Conservation (phyloP, 2,888 invertebrate genomes). For the Caenorhabditis sp. region DNA sequence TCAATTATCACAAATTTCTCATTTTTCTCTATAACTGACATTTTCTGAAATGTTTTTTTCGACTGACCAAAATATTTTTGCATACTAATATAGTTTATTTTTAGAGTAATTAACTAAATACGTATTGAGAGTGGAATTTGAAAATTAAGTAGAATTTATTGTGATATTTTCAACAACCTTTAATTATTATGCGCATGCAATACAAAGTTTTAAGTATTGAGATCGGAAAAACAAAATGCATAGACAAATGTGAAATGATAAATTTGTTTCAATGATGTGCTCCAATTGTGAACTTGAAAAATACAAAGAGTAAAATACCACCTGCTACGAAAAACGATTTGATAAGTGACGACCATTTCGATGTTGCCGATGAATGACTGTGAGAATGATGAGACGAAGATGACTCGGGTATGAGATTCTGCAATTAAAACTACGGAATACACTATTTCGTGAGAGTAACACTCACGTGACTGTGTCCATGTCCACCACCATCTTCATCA, state of each 20-base stretch:
- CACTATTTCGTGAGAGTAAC: no score
- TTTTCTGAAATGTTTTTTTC: no score
- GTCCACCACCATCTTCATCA: constrained; percentile 23
- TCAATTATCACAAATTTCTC: constrained; percentile 40
- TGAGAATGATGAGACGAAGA: constrained; percentile 9
- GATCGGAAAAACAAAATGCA: constrained; percentile 4
- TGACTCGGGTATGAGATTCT: constrained; percentile 32
- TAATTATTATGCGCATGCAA: constrained; percentile 2
- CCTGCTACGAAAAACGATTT: constrained; percentile 43
- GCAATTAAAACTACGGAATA: constrained; percentile 3
- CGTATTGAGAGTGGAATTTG: not conserved
- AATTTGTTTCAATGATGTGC: constrained; percentile 16
- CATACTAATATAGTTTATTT: no score
- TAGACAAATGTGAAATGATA: not conserved
- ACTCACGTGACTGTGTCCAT: constrained; percentile 38
- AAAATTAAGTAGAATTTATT: not conserved
- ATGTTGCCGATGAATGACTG: not conserved
- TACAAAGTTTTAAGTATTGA: not conserved
- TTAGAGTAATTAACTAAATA: no score
- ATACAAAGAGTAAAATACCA: constrained; percentile 36
- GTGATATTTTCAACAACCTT: not conserved
- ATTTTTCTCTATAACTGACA: constrained; percentile 24
- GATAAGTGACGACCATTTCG: constrained; percentile 31
- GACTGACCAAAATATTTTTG: no score
- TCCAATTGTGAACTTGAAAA: constrained; percentile 31